These are phyloP conservation scores for Nothobranchius furzeri DNA, from an alignment of 2,113 vertebrate genomes.

Conservation along the genomic window DNA sequence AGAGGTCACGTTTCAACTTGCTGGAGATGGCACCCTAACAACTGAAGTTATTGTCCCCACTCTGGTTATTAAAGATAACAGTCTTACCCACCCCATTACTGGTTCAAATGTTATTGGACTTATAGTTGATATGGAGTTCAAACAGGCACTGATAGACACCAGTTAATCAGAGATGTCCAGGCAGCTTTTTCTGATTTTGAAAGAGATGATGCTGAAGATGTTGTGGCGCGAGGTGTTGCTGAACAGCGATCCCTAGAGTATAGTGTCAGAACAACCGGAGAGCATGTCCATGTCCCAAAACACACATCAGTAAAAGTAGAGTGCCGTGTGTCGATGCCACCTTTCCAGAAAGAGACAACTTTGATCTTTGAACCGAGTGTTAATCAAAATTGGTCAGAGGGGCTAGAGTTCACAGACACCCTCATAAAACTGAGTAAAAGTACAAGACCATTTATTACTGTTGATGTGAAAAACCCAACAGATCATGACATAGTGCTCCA, in stretches of 20 bases:
- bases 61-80: background rate
- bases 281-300: background rate
- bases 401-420: background rate
- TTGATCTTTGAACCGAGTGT: background rate
- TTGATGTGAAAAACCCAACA: slow-evolving; percentile 5
- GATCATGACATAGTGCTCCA: background rate
- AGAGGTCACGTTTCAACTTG: background rate
- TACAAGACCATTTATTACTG: background rate
- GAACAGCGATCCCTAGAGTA: background rate
- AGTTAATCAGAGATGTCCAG: background rate
- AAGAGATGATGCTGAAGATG: background rate
- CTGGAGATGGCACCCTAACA: background rate
- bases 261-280: background rate
- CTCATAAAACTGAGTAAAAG: background rate
- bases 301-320: background rate
- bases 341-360: background rate
- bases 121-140: background rate
- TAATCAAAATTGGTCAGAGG: background rate
- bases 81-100: background rate
- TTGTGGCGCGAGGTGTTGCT: too few relatives aligned
- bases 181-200: slow-evolving; percentile 6
- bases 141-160: background rate
- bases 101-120: slow-evolving; percentile 6
- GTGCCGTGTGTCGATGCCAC: background rate
- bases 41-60: background rate